Base-by-base conservation (phyloP, 2,888 invertebrate genomes). In the Andrena praecox region DNA sequence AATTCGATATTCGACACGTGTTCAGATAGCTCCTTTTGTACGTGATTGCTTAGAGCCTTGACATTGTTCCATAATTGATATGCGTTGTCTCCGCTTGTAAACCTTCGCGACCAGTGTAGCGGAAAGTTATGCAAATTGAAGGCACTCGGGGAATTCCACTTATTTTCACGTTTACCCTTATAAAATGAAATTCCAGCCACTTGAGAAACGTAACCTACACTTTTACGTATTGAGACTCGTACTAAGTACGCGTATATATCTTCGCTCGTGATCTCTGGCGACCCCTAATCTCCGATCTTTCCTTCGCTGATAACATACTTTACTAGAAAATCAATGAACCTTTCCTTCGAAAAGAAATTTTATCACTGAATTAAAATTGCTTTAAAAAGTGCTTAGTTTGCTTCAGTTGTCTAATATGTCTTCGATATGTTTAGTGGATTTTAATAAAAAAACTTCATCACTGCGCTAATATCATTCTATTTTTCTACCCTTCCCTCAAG, bases 51-150 rank as follows among this genome's bases (percentile, higher is more conserved):
- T 63, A 33, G 64, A 52, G 48, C 50, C 16, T 64, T 54, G 66
- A 68, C 50, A 62, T 73, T 60, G 52, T 48, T 31, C 31, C 27
- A 33, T 16, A 24, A 82, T 67, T 66, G 29, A 24, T 50, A 27
- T 10, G 29, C 20, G 27, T 70, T 72, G 59, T 79, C 68, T 42
- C 33, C 64, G 56, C 33, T 35, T 62, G 69, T 71, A 70, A 82
- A 75, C 31, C 68, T 33, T 33, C 42, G 59, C 31, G 71, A 71
- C 67, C 59, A 64, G 54, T 64, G 68, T 60, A 71, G 79, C 74
- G 79, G 79, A 85, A 85, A 88, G 90, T 87, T 91, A 90, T 89
- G 89, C 85, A 89, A 89, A 89, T 90, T 89, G 82, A 77, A 87
- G 79, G 66, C 82, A 73, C 74, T 84, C 80, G 59, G 27, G 87